Base-by-base conservation (phyloP, 2,113 vertebrate genomes). In the Hipposideros armiger region DNA sequence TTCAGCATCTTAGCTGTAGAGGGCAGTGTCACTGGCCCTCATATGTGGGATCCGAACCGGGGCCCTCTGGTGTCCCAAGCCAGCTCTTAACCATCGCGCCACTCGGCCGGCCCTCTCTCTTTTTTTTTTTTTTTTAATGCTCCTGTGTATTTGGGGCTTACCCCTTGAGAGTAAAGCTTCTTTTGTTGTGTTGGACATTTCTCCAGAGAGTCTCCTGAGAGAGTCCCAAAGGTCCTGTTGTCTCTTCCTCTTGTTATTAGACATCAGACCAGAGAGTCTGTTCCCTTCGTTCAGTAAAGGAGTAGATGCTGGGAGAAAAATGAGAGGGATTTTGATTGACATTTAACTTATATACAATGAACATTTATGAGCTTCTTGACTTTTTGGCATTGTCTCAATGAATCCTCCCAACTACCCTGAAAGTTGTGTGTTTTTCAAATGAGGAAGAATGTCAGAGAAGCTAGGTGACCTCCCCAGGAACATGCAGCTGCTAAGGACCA, bases 91-190 rank as follows among this genome's bases (percentile, higher is more conserved):
- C 36, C 36, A 36, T 36, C 36, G 36, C 36, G 36, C 36, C 36
- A 36, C 36, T 36, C 36, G 36, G 36, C 36, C 36, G 36, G 36
- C 36, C 36, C 36, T 36, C 36, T 36, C 36, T 36, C 36, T 36
- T 52, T 24, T 24, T 42, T 9, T 45, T 92, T 84, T 54, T 17
- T 32, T 40, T 82, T 10, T 4, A 86, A 92, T 50, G 52, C 62
- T 69, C 52, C 42, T 16, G 66, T 92, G 64, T 90, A 22, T 90
- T 89, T 83, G 22, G 70, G 52, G 30, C 40, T 95, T 64, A 72
- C 10, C 84, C 26, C 28, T 78, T 24, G 20, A 50, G 78, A 77
- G 69, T 82, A 50, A 93, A 87, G 5, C 74, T 74, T 77, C 42
- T 36, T 73, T 88, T 14, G 2, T 73, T 32, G 36, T 54, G 45